Base-by-base conservation (phyloP, 2,888 invertebrate species). In the Pterobdella sp. region DNA sequence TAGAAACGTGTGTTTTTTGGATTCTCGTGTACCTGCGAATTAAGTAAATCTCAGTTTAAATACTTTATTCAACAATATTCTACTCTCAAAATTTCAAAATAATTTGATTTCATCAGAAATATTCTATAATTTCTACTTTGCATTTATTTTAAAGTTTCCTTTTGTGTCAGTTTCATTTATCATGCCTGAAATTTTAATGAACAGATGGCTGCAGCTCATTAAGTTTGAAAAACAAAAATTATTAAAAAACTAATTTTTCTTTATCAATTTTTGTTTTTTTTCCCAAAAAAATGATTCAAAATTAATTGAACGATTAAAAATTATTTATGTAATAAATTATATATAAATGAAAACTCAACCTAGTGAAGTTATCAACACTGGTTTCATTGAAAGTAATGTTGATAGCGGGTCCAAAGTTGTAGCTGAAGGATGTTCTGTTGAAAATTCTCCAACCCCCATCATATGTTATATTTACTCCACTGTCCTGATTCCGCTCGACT, bases 401-500 rank as follows among this genome's bases (percentile, higher is more conserved):
- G 68, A 82, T 77, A 1, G 82, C 83, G 79, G 91, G 90, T 10
- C 94, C 93, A 76, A 88, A 87, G 84, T 98, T 98, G 0, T 91
- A 90, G 70, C 90, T 90, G 34, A 98, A 85, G 35, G 89, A 89
- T 65, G 92, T 91, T 78, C 89, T 87, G 18, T 96, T 95, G 75
- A 98, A 88, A 80, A 97, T 94, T 76, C 93, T 88, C 79, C 90
- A 91, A 0, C 98, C 98, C 0, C 98, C 97, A 1, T 92, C 91
- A 75, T 93, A 93, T 0, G 95, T 94, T 18, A 98, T 90, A 82
- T 98, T 98, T 14, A 98, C 87, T 0, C 97, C 98, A 80, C 78
- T 76, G 42, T 79, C 79, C 26, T 76, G 76, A 82, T 98, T 98
- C 78, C 92, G 90, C 29, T 91, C 90, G 77, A 98, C 90, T 79